Base-by-base conservation (phyloP, 2,797 vertebrate genomes). In the Crenuchus spilurus region DNA sequence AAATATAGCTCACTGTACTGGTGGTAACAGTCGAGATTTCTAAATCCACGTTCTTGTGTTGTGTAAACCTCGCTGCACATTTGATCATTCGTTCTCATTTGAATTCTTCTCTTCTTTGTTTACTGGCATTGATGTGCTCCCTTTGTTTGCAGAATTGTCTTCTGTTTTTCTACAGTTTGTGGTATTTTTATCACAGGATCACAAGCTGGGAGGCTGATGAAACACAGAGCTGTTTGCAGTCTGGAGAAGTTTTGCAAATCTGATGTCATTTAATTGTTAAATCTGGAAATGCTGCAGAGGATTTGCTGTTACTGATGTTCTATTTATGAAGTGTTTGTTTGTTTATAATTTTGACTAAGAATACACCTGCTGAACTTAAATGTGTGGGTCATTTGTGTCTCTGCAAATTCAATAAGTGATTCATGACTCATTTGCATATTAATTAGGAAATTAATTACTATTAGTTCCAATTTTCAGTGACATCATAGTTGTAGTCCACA, bases 301-400 rank as follows among this genome's bases (percentile, higher is more conserved):
- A 46, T 31, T 10, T 60, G 31, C 42, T 68, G 52, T 67, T 74
- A 37, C 41, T 58, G 61, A 18, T 57, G 30, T 33, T 51, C 44
- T 51, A 60, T 68, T 67, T 67, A 65, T 65, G 11, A 52, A 18
- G 13, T 72, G 35, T 35, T 14, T 20, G 11, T 37, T 20, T 2
- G 9, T 20, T 39, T 41, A 7, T 55, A 31, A 2, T 8, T 39
- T 6, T 39, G 31, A 41, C 33, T 57, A 51, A 46, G 14, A 57
- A 57, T 65, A 65, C 28, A 65, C 18, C 39, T 39, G 54, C 20
- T 67, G 63, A 57, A 49, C n/a, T 46, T 20, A 18, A 46, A 13
- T 8, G 10, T 0, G 28, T 54, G 9, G n/a, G 20, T n/a, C 37
- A 6, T 0, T 14, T 26, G 18, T 42, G 39, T 8, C n/a, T 20